These are phyloP conservation scores for Homarus gammarus DNA, from an alignment of 2,888 invertebrate genomes.

Conservation along the genomic window DNA sequence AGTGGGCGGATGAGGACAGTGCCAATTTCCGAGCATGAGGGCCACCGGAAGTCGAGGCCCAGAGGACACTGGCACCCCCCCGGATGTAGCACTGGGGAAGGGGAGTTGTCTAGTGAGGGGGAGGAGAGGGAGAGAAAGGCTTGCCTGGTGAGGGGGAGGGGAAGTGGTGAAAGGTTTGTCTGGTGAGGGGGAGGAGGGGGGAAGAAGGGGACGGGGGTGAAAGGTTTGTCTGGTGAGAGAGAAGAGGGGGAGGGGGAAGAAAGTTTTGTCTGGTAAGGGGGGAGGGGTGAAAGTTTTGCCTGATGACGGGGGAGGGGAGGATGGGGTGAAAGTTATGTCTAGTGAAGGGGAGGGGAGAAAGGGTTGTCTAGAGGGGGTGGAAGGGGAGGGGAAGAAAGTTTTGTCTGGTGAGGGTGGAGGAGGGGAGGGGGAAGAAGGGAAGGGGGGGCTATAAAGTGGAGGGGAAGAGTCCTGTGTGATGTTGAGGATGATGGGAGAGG, in stretches of 20 bases:
- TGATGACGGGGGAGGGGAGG: neutral
- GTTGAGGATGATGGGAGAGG: neutral
- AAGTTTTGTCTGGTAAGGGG: neutral
- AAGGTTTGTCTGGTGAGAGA: neutral
- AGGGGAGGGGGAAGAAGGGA: neutral
- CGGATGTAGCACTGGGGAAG: constrained; percentile 35
- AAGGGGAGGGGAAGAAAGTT: neutral
- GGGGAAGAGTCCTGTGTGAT: neutral
- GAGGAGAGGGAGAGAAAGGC: neutral
- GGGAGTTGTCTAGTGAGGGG: neutral
- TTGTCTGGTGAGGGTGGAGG: neutral
- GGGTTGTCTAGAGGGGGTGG: neutral
- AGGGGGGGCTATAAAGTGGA: too few species aligned
- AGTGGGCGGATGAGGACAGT: constrained; percentile 49
- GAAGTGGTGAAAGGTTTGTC: too few species aligned
- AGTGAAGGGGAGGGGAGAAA: neutral
- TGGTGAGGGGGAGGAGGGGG: neutral
- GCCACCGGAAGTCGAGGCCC: constrained; percentile 40
- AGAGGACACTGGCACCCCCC: constrained; percentile 3
- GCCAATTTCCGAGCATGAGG: constrained; percentile 58
- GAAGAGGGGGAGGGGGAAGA: neutral
- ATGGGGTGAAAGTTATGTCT: neutral
- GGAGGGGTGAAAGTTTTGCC: neutral
- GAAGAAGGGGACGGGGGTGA: neutral
- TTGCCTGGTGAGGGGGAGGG: neutral